Base-by-base conservation (phyloP, 2,797 vertebrate species). In the Esox masquinongy region DNA sequence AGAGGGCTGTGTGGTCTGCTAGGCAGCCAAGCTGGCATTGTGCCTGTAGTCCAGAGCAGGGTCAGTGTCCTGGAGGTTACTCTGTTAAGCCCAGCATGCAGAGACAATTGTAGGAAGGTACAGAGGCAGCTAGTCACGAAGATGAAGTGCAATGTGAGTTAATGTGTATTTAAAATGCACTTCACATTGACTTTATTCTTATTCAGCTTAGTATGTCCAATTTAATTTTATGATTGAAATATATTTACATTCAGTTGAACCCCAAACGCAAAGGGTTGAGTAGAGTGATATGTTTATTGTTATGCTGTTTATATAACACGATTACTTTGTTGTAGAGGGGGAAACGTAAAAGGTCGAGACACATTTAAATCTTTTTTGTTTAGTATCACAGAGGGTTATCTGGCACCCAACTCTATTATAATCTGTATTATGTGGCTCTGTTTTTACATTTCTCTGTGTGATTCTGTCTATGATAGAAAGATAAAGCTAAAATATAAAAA, bases 21-120 rank as follows among this genome's bases (percentile, higher is more conserved):
- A 24, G 56, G 67, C 22, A 69, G 68, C 3, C 78, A 82, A 85
- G 77, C 82, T 86, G 77, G 81, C 84, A 90, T 82, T 90, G 89
- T 86, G 88, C 76, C 75, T 74, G 74, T 88, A 89, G 87, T 86
- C 49, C 73, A 67, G 79, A 43, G 75, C 56, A 66, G 80, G 88
- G 85, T 82, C 80, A 80, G 77, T 76, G 59, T 74, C 86, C 84
- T 80, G 79, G 71, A 74, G 73, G 73, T 74, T 86, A 86, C 72
- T 80, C 81, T 73, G 68, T 81, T 67, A 81, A 79, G 79, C 71
- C 34, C 14, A 26, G 4, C 29, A 36, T 39, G 86, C 74, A 87
- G 78, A 83, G 74, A 59, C 50, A 76, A 80, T 80, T 39, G 74
- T n/a, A 79, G 79, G 34, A 43, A 68, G 34, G 17, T 64, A 79